These are phyloP conservation scores for Delichon dasypus DNA, from an alignment of 2,797 vertebrate genomes.

Conservation along the genomic window DNA sequence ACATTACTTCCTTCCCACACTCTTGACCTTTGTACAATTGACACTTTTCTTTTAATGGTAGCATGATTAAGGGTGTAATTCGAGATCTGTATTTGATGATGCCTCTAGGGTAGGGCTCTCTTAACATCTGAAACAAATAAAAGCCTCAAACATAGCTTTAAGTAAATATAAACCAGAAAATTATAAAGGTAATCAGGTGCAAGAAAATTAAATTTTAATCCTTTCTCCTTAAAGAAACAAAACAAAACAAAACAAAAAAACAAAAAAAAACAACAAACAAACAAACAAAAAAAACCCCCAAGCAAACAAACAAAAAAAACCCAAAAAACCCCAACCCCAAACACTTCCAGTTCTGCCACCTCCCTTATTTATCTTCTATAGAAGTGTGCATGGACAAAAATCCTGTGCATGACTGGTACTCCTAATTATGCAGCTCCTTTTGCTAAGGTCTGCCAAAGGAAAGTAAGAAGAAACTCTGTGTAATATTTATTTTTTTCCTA, in stretches of 20 bases:
- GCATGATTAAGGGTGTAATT: background rate
- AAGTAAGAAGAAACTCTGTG: background rate
- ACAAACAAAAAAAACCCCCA: no score
- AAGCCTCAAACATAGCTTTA: background rate
- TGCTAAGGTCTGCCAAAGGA: background rate
- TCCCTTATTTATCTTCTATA: background rate
- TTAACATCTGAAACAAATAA: background rate
- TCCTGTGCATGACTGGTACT: background rate
- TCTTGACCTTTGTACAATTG: background rate
- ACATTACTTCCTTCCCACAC: background rate
- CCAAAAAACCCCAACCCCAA: background rate
- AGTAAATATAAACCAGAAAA: background rate
- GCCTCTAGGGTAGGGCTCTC: background rate
- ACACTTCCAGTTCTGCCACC: background rate
- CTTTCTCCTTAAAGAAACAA: background rate
- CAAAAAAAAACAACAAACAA: no score
- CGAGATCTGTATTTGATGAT: background rate
- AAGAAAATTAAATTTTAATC: background rate
- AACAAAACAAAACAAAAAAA: no score
- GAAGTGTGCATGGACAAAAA: background rate
- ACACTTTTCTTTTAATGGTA: background rate
- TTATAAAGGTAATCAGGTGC: background rate
- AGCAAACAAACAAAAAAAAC: no score
- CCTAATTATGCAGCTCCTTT: background rate
- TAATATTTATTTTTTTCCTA: background rate